These are phyloP conservation scores for Crenichthys baileyi DNA, from an alignment of 2,797 vertebrate genomes.

Conservation along the genomic window DNA sequence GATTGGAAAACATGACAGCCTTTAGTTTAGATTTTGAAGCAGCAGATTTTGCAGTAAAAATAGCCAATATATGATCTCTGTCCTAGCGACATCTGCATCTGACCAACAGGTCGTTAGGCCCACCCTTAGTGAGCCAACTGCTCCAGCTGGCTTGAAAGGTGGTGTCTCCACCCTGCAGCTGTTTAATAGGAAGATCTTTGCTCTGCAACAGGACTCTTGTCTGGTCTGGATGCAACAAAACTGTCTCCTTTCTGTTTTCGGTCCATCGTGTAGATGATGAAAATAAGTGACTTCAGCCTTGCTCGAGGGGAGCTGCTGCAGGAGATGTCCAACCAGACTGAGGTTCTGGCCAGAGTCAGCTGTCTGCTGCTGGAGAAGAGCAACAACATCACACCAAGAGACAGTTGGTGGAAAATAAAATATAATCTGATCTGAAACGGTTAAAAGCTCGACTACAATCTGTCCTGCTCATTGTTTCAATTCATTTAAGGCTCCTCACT, in stretches of 20 bases:
- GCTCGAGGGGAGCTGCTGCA: conserved; percentile 70
- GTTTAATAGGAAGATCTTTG: too few relatives aligned
- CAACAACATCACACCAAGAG: conserved; percentile 54
- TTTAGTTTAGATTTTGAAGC: neutral
- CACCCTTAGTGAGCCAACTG: too few relatives aligned
- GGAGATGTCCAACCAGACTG: conserved; percentile 73
- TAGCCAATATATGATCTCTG: too few relatives aligned
- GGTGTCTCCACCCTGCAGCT: too few relatives aligned
- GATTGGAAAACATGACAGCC: neutral
- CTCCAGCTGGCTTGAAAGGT: too few relatives aligned
- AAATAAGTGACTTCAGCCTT: conserved; percentile 50
- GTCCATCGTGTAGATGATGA: conserved; percentile 57
- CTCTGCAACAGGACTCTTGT: too few relatives aligned
- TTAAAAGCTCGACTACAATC: too few relatives aligned
- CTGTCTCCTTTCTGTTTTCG: neutral
- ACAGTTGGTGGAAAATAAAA: conserved; percentile 64
- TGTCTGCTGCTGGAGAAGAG: conserved; percentile 72
- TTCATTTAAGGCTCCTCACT: neutral
- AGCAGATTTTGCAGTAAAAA: neutral
- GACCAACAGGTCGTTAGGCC: too few relatives aligned
- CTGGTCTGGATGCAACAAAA: neutral
- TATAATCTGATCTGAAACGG: too few relatives aligned
- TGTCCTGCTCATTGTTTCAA: neutral
- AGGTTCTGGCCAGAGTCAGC: conserved; percentile 73
- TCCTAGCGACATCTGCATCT: too few relatives aligned